phyloP scores from a whole-genome alignment of 1,140 invertebrate species.

The Drosophila cardini region DNA sequence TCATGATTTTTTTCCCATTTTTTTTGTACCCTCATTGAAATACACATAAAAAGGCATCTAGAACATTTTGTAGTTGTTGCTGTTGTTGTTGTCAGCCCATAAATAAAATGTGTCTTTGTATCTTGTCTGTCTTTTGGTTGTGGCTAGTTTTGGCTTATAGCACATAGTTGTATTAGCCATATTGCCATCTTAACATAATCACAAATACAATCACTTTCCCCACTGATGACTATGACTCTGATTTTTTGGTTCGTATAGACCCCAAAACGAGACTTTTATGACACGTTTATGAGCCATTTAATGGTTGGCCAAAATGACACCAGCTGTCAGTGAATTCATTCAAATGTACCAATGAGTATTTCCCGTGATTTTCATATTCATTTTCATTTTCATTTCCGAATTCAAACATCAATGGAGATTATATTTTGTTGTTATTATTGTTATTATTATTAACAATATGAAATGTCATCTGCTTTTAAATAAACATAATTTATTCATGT shows the following conservation, averaged over 20 bases:
- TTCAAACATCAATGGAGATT: slow-evolving; percentile 13
- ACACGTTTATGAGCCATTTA: slow-evolving; percentile 48
- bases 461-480: slow-evolving; percentile 16
- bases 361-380: background rate
- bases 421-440: slow-evolving; percentile 12
- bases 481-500: slow-evolving; percentile 24
- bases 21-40: slow-evolving; percentile 20
- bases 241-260: background rate
- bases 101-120: slow-evolving; percentile 31
- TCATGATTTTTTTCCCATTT: background rate
- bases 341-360: slow-evolving; percentile 34
- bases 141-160: slow-evolving; percentile 54
- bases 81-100: slow-evolving; percentile 35
- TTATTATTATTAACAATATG: slow-evolving; percentile 12
- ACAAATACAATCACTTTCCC: slow-evolving; percentile 45
- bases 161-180: slow-evolving; percentile 49
- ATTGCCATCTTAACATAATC: slow-evolving; percentile 58
- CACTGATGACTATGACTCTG: slow-evolving; percentile 43
- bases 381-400: background rate
- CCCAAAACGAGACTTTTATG: slow-evolving; percentile 43
- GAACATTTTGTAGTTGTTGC: slow-evolving; percentile 46
- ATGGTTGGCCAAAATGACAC: slow-evolving; percentile 27
- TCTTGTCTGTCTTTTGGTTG: slow-evolving; percentile 37
- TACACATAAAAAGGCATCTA: slow-evolving; percentile 58
- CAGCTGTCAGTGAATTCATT: slow-evolving; percentile 35